Conservation (phyloP, 2,888 invertebrate genomes). For the Syrista parreyssii region DNA sequence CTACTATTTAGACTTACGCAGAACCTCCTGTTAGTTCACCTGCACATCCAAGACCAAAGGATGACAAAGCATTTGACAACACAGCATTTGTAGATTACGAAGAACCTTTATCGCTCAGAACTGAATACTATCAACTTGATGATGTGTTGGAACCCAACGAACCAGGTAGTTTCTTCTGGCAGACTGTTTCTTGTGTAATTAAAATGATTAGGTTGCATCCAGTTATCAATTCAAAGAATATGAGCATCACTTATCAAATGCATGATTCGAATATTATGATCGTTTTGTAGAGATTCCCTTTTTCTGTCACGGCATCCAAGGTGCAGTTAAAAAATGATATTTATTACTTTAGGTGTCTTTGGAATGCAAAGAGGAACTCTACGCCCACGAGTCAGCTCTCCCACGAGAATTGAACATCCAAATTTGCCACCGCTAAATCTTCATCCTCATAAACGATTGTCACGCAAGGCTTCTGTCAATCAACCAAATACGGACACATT, state of each 20-base stretch:
- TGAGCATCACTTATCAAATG: neutral
- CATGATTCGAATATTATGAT: neutral
- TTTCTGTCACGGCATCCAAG: neutral
- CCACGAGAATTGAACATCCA: conserved; percentile 84
- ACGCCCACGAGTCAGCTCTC: conserved; percentile 81
- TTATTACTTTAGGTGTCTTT: conserved; percentile 42
- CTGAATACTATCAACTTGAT: conserved; percentile 77
- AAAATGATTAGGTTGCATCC: neutral
- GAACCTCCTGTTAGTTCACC: conserved; percentile 57
- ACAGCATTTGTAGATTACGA: conserved; percentile 85
- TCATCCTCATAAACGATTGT: conserved; percentile 67
- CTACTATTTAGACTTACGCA: conserved; percentile 54
- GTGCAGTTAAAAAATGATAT: neutral
- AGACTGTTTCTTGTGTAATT: neutral
- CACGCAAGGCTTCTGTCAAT: conserved; percentile 53
- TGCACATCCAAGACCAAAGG: conserved; percentile 49
- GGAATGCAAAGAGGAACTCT: conserved; percentile 53
- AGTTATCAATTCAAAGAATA: neutral
- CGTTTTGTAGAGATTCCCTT: neutral
- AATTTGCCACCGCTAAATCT: conserved; percentile 84
- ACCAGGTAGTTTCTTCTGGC: conserved; percentile 39
- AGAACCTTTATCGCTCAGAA: conserved; percentile 79
- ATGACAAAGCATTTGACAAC: conserved; percentile 73
- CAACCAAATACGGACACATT: conserved; percentile 54
- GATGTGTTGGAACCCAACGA: conserved; percentile 65